Conservation (phyloP, 1,140 invertebrate species). For the Thaumetopoea pityocampa region DNA sequence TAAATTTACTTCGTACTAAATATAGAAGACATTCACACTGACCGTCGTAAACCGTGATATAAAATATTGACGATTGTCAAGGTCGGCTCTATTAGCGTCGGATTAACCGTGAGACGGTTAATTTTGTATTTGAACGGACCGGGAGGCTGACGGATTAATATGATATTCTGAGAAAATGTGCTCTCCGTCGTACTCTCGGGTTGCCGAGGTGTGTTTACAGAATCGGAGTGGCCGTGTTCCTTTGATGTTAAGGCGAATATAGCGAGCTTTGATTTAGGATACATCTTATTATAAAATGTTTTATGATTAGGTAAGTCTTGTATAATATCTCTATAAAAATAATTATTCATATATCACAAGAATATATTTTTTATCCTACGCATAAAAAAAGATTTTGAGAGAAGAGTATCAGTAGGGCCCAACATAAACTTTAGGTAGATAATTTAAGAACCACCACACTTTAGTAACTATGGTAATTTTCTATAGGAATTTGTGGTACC, state of each 20-base stretch:
- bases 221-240: constrained; percentile 17
- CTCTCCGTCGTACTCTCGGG: constrained; percentile 16
- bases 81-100: constrained; percentile 34
- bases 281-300: constrained; percentile 10
- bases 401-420: too few species aligned
- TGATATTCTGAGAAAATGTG: constrained; percentile 14
- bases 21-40: constrained; percentile 48
- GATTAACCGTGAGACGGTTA: constrained; percentile 27
- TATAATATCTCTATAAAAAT: neutral
- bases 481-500: too few species aligned
- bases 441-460: too few species aligned
- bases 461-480: too few species aligned
- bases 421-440: too few species aligned
- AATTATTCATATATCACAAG: too few species aligned
- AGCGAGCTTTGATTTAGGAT: constrained; percentile 15
- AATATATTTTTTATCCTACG: too few species aligned
- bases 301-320: neutral
- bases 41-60: constrained; percentile 37
- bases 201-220: constrained; percentile 23
- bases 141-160: constrained; percentile 11
- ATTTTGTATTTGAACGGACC: constrained; percentile 21
- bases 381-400: too few species aligned
- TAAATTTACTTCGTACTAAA: constrained; percentile 18
- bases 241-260: constrained; percentile 19
- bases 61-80: constrained; percentile 42